These are phyloP conservation scores for Nycticryphes semicollaris DNA, from an alignment of 2,113 vertebrate species.

Conservation along the genomic window DNA sequence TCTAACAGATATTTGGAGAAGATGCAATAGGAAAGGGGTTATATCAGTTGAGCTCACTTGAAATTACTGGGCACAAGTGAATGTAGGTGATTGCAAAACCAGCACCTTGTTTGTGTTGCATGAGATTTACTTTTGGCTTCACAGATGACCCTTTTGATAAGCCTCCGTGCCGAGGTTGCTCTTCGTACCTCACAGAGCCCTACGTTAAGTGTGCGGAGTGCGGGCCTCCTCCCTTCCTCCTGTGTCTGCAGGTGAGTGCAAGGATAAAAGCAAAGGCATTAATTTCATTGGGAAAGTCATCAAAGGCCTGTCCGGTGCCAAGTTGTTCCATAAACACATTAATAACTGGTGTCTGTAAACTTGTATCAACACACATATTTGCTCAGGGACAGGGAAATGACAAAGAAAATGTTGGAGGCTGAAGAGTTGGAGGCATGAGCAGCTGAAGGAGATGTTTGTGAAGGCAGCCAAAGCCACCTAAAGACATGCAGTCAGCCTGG, in stretches of 20 bases:
- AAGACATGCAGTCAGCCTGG: not conserved
- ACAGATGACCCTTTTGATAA: constrained; percentile 93
- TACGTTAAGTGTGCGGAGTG: constrained; percentile 98
- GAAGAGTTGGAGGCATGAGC: not conserved
- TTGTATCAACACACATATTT: not conserved
- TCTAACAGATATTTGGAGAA: not conserved
- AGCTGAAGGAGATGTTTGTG: not conserved
- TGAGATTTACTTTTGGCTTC: not conserved
- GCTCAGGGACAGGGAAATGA: not conserved
- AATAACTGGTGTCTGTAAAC: not conserved
- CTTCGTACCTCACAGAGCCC: constrained; percentile 91
- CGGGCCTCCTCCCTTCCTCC: constrained; percentile 88
- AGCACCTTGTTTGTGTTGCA: not conserved
- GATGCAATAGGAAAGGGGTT: not conserved
- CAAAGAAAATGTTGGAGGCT: not conserved
- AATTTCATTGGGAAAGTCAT: not conserved
- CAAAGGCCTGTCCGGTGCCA: not conserved
- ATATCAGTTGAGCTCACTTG: not conserved
- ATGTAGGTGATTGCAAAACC: not conserved
- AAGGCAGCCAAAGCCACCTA: not conserved
- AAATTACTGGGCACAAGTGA: not conserved
- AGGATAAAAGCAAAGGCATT: not conserved
- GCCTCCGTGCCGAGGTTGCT: constrained; percentile 92
- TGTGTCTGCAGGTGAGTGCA: constrained; percentile 91
- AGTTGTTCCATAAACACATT: not conserved